A percentile compares a stretch with the other conserved stretches of the same genome.
phyloP scores from a whole-genome alignment of 1,140 invertebrate genomes.

The Sweltsa coloradensis region DNA sequence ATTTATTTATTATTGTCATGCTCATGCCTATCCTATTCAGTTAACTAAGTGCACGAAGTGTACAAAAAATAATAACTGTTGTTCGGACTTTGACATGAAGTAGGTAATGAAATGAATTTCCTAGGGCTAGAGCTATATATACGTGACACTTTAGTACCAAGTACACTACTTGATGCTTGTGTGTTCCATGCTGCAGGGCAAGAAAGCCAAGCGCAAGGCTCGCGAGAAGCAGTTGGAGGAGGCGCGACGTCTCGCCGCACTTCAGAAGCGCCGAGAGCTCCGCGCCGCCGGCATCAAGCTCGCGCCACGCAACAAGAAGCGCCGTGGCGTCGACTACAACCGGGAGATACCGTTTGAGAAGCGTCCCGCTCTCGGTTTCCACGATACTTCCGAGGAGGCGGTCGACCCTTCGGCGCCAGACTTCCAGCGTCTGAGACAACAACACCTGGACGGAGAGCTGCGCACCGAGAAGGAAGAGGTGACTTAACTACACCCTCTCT shows the following conservation, averaged over 20 bases:
- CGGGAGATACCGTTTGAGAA: constrained; percentile 97
- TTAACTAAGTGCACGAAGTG: no score
- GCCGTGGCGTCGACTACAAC: constrained; percentile 93
- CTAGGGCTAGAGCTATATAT: no score
- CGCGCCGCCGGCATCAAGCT: constrained; percentile 94
- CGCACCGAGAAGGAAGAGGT: constrained; percentile 81
- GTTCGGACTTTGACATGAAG: no score
- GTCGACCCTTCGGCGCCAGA: constrained; percentile 81
- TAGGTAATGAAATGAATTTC: no score
- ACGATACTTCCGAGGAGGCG: constrained; percentile 81
- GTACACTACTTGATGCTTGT: no score
- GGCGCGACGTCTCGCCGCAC: constrained; percentile 84
- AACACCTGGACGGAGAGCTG: constrained; percentile 86
- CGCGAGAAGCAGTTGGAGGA: constrained; percentile 98
- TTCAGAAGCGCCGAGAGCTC: constrained; percentile 88
- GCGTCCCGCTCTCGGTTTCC: constrained; percentile 79
- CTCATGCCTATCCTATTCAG: no score
- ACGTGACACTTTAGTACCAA: no score
- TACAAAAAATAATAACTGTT: no score
- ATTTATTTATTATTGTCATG: no score
- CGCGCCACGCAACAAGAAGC: constrained; percentile 52
- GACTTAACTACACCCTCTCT: constrained; percentile 9
- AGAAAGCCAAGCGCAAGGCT: constrained; percentile 98
- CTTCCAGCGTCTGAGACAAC: constrained; percentile 78
- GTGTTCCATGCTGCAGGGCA: no score